Evolutionary conservation across 2,888 invertebrate genomes (phyloP).

Genomic region (Oscheius sp.): DNA sequence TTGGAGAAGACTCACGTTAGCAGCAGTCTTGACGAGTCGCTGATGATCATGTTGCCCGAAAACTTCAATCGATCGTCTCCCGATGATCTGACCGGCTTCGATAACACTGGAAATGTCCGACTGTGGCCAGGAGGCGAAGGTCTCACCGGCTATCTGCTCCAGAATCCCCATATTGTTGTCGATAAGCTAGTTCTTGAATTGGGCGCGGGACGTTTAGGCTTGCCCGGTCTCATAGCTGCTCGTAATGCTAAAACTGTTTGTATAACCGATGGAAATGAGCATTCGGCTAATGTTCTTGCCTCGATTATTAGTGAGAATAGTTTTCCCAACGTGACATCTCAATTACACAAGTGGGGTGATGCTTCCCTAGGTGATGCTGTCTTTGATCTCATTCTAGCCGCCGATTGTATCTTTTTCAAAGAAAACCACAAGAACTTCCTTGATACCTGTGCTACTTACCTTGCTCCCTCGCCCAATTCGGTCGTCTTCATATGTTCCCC

Average conservation of each 20-base stretch:
- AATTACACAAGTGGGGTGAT: slow-evolving; percentile 31
- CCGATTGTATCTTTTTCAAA: slow-evolving; percentile 60
- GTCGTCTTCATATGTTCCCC: slow-evolving; percentile 46
- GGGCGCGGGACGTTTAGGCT: slow-evolving; percentile 55
- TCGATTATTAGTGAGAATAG: slow-evolving; percentile 21
- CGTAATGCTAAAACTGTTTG: slow-evolving; percentile 29
- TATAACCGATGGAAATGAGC: slow-evolving; percentile 56
- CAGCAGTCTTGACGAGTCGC: background rate
- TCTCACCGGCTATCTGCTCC: slow-evolving; percentile 40
- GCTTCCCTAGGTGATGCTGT: background rate
- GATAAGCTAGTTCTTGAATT: slow-evolving; percentile 47
- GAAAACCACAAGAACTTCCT: slow-evolving; percentile 43
- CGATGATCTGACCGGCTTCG: slow-evolving; percentile 43
- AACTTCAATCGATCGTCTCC: slow-evolving; percentile 7
- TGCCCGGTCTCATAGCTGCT: slow-evolving; percentile 41
- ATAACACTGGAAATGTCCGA: slow-evolving; percentile 60
- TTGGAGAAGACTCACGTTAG: background rate
- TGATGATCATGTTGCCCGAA: background rate
- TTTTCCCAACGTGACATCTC: background rate
- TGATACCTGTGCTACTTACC: slow-evolving; percentile 23
- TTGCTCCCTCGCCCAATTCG: slow-evolving; percentile 31
- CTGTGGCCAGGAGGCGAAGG: slow-evolving; percentile 61
- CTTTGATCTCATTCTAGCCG: slow-evolving; percentile 54
- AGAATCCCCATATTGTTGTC: slow-evolving; percentile 1
- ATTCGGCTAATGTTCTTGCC: slow-evolving; percentile 39